phyloP scores from a whole-genome alignment of 2,113 vertebrate species.

The Pseudopodoces humilis region DNA sequence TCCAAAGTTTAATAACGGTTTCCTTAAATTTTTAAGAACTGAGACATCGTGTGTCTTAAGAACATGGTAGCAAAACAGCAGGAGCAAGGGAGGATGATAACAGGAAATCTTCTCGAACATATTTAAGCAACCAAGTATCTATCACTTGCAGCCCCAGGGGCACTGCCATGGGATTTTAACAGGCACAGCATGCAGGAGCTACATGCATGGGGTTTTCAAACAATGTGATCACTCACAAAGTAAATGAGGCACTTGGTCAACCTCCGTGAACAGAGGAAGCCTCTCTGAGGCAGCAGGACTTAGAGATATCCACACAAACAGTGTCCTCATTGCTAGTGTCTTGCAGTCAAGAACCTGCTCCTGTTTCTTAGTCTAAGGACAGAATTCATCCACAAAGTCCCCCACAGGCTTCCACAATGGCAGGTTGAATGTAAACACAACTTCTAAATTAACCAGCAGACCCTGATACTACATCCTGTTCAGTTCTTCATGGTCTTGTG shows the following conservation, averaged over 20 bases:
- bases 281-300: not conserved
- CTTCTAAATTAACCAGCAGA: not conserved
- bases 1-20: not conserved
- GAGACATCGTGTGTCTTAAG: not conserved
- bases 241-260: not conserved
- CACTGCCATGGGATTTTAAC: not conserved
- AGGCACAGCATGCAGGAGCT: not conserved
- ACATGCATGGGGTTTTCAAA: not conserved
- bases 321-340: not conserved
- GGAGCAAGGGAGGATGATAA: conserved; percentile 17
- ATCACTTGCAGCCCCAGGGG: not conserved
- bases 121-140: conserved; percentile 36
- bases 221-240: not conserved
- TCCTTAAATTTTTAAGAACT: not conserved
- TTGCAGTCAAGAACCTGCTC: not conserved
- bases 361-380: not conserved
- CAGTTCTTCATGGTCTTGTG: not conserved
- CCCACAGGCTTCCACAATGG: not conserved
- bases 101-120: conserved; percentile 41
- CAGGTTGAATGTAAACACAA: not conserved
- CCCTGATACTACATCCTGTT: not conserved
- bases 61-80: not conserved
- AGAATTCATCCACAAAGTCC: not conserved
- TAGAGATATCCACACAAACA: not conserved
- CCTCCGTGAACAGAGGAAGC: not conserved